Percentiles rank a stretch among this genome's conserved stretches.
These are phyloP conservation scores for Mirounga angustirostris DNA, from an alignment of 2,113 vertebrate genomes.

Conservation along the genomic window DNA sequence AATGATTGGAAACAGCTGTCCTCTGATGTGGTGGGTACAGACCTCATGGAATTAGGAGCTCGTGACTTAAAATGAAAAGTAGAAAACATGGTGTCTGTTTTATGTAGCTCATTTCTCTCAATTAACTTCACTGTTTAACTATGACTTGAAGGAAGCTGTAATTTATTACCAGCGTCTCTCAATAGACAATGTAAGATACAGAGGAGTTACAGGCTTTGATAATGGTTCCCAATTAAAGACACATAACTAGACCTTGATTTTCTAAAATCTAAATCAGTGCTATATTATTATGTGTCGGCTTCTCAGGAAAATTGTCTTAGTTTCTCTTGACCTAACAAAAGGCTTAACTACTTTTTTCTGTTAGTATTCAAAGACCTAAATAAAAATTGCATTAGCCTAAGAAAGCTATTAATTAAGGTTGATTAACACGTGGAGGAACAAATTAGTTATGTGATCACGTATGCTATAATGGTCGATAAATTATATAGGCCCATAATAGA, in stretches of 20 bases:
- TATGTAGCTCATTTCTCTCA: neutral
- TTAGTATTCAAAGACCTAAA: neutral
- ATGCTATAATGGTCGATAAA: conserved; percentile 44
- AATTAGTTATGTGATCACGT: neutral
- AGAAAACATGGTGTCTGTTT: neutral
- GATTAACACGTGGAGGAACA: conserved; percentile 35
- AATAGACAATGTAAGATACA: neutral
- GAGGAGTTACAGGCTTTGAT: conserved; percentile 37
- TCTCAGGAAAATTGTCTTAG: neutral
- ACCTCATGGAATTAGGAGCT: neutral
- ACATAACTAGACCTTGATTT: neutral
- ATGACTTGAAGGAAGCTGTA: conserved; percentile 6
- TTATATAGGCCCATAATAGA: neutral
- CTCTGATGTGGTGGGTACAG: neutral
- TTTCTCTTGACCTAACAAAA: neutral
- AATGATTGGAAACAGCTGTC: neutral
- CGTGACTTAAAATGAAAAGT: neutral
- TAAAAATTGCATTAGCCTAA: conserved; percentile 40
- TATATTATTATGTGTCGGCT: neutral
- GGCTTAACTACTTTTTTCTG: neutral
- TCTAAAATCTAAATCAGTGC: conserved; percentile 26
- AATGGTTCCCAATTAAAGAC: neutral
- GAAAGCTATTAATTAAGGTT: conserved; percentile 10
- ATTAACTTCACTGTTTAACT: conserved; percentile 14
- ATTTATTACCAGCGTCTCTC: neutral